phyloP scores from a whole-genome alignment of 2,888 invertebrate genomes.

The Chrysolina haemoptera region DNA sequence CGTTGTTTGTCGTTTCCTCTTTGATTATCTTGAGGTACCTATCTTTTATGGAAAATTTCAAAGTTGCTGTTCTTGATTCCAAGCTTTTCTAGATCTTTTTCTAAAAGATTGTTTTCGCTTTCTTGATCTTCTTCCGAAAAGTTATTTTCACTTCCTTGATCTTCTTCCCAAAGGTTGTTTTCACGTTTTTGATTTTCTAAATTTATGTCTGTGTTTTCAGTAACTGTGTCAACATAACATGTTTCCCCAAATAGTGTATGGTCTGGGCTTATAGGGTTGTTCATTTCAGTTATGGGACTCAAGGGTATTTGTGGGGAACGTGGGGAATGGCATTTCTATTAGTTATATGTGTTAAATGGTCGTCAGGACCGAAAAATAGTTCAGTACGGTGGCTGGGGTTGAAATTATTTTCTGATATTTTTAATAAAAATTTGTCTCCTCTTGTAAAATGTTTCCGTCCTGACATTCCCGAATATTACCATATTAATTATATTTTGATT shows the following conservation, averaged over 20 bases:
- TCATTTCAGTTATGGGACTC: background rate
- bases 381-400: background rate
- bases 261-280: background rate
- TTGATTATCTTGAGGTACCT: background rate
- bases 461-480: background rate
- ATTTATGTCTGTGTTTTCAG: too few relatives aligned
- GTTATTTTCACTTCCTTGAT: background rate
- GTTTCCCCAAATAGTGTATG: background rate
- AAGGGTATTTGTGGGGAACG: background rate
- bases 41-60: too few relatives aligned
- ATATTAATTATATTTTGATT: background rate
- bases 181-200: too few relatives aligned
- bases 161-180: too few relatives aligned
- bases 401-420: background rate
- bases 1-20: background rate
- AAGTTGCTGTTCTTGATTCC: background rate
- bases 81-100: background rate
- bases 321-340: too few relatives aligned
- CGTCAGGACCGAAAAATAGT: background rate
- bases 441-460: background rate
- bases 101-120: background rate
- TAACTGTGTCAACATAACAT: background rate
- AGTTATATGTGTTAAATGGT: background rate
- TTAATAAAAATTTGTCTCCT: slow-evolving; percentile 2
- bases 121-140: background rate